These are phyloP conservation scores for Hydrophis major DNA, from an alignment of 2,797 vertebrate species.

Conservation along the genomic window DNA sequence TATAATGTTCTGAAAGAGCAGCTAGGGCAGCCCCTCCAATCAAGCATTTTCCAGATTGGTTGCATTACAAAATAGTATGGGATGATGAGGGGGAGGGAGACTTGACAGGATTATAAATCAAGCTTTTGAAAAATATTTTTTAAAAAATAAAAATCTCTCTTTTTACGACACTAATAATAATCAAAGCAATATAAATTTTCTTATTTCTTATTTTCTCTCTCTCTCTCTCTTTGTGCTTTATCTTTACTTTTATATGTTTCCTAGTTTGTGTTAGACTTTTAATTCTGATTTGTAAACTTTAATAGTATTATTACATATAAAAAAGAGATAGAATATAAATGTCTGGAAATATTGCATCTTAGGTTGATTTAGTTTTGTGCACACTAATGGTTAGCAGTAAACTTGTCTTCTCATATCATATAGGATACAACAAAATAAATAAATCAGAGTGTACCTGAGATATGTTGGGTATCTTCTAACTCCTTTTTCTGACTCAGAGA, in stretches of 20 bases:
- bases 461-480: not conserved
- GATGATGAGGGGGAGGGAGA: not conserved
- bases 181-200: not conserved
- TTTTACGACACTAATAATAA: not conserved
- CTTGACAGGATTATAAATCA: not conserved
- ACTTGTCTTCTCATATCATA: not conserved
- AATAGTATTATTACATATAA: not conserved
- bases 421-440: not conserved
- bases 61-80: not conserved
- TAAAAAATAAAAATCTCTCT: not conserved
- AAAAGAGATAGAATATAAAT: not conserved
- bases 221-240: not conserved
- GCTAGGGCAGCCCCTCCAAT: not conserved
- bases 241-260: not conserved
- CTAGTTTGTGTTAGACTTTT: not conserved
- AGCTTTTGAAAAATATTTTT: not conserved
- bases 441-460: not conserved
- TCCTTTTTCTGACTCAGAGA: not conserved
- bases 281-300: not conserved
- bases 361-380: not conserved
- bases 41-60: not conserved
- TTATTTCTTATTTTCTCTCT: not conserved
- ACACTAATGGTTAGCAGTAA: not conserved
- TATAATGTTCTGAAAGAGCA: not conserved
- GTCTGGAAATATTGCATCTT: not conserved